phyloP scores from a whole-genome alignment of 2,888 invertebrate species.

The Campoletis raptor region DNA sequence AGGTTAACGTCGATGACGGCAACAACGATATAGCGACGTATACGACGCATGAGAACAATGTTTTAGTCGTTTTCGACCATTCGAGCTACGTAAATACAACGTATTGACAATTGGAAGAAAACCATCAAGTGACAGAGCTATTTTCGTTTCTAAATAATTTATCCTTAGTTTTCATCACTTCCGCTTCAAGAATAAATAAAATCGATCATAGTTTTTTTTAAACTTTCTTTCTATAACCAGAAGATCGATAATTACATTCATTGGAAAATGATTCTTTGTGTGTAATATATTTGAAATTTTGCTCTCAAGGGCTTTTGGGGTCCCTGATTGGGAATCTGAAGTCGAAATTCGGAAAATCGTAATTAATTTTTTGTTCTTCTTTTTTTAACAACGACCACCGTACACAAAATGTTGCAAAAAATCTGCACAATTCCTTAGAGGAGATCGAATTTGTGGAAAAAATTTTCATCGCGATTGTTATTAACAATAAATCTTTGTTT shows the following conservation, averaged over 20 bases:
- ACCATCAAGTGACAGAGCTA: neutral
- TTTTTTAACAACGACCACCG: no score
- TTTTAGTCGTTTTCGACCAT: slow-evolving; percentile 8
- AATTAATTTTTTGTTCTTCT: no score
- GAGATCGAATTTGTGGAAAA: neutral
- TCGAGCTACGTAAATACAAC: neutral
- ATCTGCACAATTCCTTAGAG: no score
- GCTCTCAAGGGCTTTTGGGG: no score
- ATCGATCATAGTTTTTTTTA: neutral
- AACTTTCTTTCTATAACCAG: neutral
- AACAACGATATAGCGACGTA: slow-evolving; percentile 27
- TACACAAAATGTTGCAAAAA: no score
- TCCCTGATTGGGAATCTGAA: no score
- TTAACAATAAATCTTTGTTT: no score
- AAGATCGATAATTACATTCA: neutral
- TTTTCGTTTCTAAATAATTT: neutral
- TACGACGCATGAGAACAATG: slow-evolving; percentile 19
- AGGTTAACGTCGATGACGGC: slow-evolving; percentile 30
- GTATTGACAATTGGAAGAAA: neutral
- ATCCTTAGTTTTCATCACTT: neutral
- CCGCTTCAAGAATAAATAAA: neutral
- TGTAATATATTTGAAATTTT: no score
- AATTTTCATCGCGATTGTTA: neutral
- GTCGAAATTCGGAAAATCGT: no score
- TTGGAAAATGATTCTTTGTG: no score